Evolutionary conservation across 92 coral and sea anemone species (phyloP).

Genomic region (Umimayanthus kanabou): DNA sequence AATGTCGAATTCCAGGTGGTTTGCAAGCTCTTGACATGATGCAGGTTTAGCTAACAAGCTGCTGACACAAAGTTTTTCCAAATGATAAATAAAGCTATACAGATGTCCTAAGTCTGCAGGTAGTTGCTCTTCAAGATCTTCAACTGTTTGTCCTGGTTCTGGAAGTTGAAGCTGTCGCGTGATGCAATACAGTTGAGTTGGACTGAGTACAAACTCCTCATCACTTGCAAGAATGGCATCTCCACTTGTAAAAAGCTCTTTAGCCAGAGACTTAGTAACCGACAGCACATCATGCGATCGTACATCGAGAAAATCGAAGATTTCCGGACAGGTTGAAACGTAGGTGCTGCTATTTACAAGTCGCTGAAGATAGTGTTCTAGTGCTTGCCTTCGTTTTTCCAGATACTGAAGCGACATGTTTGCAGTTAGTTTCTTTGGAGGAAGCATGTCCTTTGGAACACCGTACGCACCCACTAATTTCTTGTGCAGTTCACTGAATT

Average conservation of each 20-base stretch:
- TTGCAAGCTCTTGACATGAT: conserved; percentile 72
- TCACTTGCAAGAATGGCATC: conserved; percentile 66
- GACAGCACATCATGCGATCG: conserved; percentile 88
- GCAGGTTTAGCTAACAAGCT: conserved; percentile 48
- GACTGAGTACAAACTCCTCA: conserved; percentile 75
- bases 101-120: conserved; percentile 80
- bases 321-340: conserved; percentile 89
- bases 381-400: conserved; percentile 83
- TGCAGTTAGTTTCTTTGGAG: conserved; percentile 85
- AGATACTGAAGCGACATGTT: conserved; percentile 77
- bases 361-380: conserved; percentile 94
- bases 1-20: conserved; percentile 91
- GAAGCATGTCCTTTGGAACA: conserved; percentile 95
- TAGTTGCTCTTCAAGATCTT: conserved; percentile 50
- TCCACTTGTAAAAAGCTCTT: conserved; percentile 66
- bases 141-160: conserved; percentile 64
- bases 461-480: conserved; percentile 75
- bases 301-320: conserved; percentile 86
- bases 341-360: conserved; percentile 91
- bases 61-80: conserved; percentile 72
- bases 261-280: conserved; percentile 84
- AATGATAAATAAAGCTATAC: conserved; percentile 83
- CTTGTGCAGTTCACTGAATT: conserved; percentile 82
- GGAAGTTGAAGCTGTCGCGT: conserved; percentile 94
- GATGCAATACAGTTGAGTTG: conserved; percentile 89